Conservation (phyloP, 2,797 vertebrate genomes). For the Acrossocheilus wenchowensis region DNA sequence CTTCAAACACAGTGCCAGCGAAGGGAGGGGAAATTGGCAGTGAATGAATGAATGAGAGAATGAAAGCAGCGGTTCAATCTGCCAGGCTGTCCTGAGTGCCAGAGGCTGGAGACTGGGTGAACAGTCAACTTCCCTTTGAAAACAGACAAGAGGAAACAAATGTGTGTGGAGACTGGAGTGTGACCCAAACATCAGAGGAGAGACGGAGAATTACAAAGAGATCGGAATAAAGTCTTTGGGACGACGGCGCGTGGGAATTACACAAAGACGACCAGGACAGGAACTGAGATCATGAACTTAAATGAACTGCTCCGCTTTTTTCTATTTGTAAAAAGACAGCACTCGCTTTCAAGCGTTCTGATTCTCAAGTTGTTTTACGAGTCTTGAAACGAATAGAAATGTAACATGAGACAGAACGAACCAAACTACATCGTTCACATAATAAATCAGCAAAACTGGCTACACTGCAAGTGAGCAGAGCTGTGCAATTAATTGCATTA, state of each 20-base stretch:
- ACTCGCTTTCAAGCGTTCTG: neutral
- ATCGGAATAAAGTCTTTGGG: neutral
- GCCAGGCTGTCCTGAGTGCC: conserved; percentile 74
- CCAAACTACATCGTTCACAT: neutral
- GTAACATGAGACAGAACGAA: neutral
- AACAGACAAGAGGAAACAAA: conserved; percentile 73
- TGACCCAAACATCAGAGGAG: conserved; percentile 60
- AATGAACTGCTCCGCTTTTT: neutral
- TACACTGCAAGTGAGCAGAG: neutral
- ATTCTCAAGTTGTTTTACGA: neutral
- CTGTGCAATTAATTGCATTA: neutral
- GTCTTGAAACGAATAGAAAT: neutral
- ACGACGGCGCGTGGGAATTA: neutral
- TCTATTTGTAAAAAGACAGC: neutral
- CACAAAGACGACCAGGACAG: neutral
- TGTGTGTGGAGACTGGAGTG: conserved; percentile 70
- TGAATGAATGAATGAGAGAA: conserved; percentile 75
- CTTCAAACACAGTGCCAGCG: conserved; percentile 52
- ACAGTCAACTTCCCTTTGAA: conserved; percentile 70
- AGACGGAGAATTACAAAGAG: neutral
- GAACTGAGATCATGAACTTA: neutral
- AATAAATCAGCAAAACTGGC: neutral
- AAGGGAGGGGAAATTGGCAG: conserved; percentile 65
- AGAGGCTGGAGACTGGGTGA: conserved; percentile 74
- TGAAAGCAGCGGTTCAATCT: conserved; percentile 71